phyloP scores from a whole-genome alignment of 2,888 invertebrate genomes.

The Drosophila colorata region DNA sequence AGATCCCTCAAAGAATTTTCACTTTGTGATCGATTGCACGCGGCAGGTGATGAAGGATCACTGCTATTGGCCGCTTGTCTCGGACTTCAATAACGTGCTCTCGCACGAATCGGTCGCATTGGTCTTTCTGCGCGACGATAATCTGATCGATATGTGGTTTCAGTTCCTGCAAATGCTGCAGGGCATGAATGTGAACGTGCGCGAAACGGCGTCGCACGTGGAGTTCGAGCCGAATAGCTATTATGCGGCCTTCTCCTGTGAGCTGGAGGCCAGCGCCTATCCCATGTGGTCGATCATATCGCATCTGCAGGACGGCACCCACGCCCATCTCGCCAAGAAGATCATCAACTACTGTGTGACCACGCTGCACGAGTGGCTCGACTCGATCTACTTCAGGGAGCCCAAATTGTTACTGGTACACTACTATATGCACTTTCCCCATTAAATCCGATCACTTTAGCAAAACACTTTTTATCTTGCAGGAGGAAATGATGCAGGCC shows the following conservation, averaged over 20 bases:
- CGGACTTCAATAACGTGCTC: constrained; percentile 97
- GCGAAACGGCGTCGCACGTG: constrained; percentile 95
- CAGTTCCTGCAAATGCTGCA: constrained; percentile 97
- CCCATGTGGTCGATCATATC: constrained; percentile 99
- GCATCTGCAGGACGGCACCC: constrained; percentile 91
- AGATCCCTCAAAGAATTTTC: constrained; percentile 92
- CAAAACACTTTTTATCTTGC: constrained; percentile 66
- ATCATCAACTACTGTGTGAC: constrained; percentile 91
- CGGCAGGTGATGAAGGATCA: constrained; percentile 98
- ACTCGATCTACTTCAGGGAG: constrained; percentile 91
- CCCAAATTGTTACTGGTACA: constrained; percentile 86
- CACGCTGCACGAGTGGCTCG: constrained; percentile 95
- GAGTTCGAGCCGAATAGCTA: constrained; percentile 99
- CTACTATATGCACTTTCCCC: not conserved
- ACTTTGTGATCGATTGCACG: constrained; percentile 96
- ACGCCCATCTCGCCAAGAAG: constrained; percentile 91
- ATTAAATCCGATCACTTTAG: not conserved
- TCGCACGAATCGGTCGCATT: constrained; percentile 96
- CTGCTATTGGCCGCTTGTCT: constrained; percentile 99
- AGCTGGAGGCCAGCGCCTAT: constrained; percentile 98
- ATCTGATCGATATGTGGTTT: constrained; percentile 98
- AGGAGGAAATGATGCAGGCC: constrained; percentile 93
- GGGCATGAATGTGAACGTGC: constrained; percentile 98
- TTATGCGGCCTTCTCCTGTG: constrained; percentile 98
- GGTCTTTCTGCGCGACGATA: constrained; percentile 94